Evolutionary conservation across 2,888 invertebrate genomes (phyloP).

Genomic region (Microctonus aethiopoides): DNA sequence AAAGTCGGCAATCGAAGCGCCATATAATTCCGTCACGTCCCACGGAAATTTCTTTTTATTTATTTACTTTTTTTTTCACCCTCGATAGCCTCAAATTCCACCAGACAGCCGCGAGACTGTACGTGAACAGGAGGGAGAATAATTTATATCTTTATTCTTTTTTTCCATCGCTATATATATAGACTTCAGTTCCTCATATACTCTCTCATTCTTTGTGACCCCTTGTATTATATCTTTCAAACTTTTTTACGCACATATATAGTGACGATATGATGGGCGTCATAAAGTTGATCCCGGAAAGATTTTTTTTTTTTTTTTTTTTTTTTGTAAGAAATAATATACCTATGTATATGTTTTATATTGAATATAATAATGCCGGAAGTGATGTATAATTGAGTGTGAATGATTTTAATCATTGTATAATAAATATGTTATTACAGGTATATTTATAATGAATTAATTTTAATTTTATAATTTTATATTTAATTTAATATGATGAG

Average conservation of each 20-base stretch:
- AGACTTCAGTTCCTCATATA: too few relatives aligned
- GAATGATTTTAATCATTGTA: too few relatives aligned
- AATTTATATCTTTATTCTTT: conserved; percentile 32
- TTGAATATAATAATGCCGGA: background rate
- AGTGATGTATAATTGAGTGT: too few relatives aligned
- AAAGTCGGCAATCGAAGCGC: conserved; percentile 21
- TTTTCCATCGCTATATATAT: background rate
- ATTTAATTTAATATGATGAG: background rate
- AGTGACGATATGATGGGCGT: background rate
- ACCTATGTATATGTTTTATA: background rate
- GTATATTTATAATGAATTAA: background rate
- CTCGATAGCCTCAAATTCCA: conserved; percentile 23
- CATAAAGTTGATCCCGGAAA: background rate
- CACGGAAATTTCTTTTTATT: conserved; percentile 39
- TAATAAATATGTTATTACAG: too few relatives aligned
- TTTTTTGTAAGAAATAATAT: background rate
- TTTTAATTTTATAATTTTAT: background rate
- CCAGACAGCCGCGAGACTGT: conserved; percentile 35
- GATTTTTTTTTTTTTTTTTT: background rate
- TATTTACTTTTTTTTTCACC: conserved; percentile 10
- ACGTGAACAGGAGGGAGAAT: conserved; percentile 25
- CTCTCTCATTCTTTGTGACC: background rate
- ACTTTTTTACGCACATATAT: background rate
- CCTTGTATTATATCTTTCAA: background rate
- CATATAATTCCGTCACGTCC: conserved; percentile 40